These are phyloP conservation scores for Drosophila borealis DNA, from an alignment of 2,888 invertebrate species.

Conservation along the genomic window DNA sequence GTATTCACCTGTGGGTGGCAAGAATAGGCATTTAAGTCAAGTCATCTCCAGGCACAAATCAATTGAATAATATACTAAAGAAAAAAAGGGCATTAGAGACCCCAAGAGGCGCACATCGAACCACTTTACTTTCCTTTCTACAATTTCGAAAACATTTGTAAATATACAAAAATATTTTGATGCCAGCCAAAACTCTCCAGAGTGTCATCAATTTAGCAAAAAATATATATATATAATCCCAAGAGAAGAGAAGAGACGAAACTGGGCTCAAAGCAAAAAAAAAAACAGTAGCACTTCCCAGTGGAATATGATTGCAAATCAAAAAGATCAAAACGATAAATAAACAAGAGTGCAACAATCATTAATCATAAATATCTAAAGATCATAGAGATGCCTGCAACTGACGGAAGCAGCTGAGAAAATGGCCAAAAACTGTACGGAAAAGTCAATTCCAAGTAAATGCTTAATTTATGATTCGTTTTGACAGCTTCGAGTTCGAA, in stretches of 20 bases:
- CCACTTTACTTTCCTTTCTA: not conserved
- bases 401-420: slow-evolving; percentile 63
- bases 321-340: slow-evolving; percentile 12
- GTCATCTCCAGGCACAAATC: slow-evolving; percentile 40
- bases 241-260: not conserved
- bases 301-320: slow-evolving; percentile 42
- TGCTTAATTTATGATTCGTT: slow-evolving; percentile 72
- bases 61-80: slow-evolving; percentile 19
- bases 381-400: slow-evolving; percentile 31
- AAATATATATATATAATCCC: not conserved
- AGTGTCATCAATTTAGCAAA: slow-evolving; percentile 68
- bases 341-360: slow-evolving; percentile 21
- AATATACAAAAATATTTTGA: slow-evolving; percentile 81
- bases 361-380: slow-evolving; percentile 53
- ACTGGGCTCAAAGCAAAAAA: not conserved
- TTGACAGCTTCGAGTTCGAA: slow-evolving; percentile 54
- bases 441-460: slow-evolving; percentile 20
- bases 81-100: slow-evolving; percentile 1
- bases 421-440: slow-evolving; percentile 8
- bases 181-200: slow-evolving; percentile 53
- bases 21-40: slow-evolving; percentile 38
- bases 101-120: slow-evolving; percentile 2
- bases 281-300: slow-evolving; percentile 69
- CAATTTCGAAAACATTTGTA: slow-evolving; percentile 3
- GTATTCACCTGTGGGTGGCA: slow-evolving; percentile 82